phyloP scores from a whole-genome alignment of 2,888 invertebrate genomes.

The Limenitis camilla region DNA sequence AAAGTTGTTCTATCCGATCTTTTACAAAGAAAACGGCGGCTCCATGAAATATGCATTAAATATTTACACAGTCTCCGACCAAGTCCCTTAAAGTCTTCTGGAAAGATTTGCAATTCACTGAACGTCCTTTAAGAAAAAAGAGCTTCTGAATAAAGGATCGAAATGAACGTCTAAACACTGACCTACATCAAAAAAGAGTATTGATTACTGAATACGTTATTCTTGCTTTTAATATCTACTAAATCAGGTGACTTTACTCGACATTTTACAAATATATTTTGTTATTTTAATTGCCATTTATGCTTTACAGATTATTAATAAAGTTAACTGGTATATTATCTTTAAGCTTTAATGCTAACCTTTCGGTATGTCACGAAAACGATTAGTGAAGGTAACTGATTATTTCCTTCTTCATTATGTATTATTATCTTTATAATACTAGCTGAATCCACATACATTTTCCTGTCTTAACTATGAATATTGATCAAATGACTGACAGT shows the following conservation, averaged over 20 bases:
- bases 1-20: slow-evolving; percentile 54
- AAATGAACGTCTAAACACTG: slow-evolving; percentile 58
- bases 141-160: slow-evolving; percentile 56
- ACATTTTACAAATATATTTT: too few relatives aligned
- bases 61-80: slow-evolving; percentile 62
- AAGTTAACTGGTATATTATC: too few relatives aligned
- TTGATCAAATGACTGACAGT: too few relatives aligned
- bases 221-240: not conserved
- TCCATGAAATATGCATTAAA: slow-evolving; percentile 72
- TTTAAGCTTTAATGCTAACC: not conserved
- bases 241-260: too few relatives aligned
- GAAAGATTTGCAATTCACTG: slow-evolving; percentile 70
- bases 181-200: slow-evolving; percentile 29
- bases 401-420: too few relatives aligned
- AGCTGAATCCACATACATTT: too few relatives aligned
- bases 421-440: too few relatives aligned
- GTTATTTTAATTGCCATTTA: too few relatives aligned
- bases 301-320: too few relatives aligned
- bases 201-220: slow-evolving; percentile 5
- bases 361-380: slow-evolving; percentile 6
- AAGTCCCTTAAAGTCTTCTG: slow-evolving; percentile 64
- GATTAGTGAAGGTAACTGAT: not conserved
- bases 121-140: slow-evolving; percentile 65
- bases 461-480: too few relatives aligned
- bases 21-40: slow-evolving; percentile 61